Percentiles rank a stretch among this genome's conserved stretches.
Evolutionary conservation across 2,797 vertebrate species (phyloP).

Genomic region (Paramormyrops hopkinsi): DNA sequence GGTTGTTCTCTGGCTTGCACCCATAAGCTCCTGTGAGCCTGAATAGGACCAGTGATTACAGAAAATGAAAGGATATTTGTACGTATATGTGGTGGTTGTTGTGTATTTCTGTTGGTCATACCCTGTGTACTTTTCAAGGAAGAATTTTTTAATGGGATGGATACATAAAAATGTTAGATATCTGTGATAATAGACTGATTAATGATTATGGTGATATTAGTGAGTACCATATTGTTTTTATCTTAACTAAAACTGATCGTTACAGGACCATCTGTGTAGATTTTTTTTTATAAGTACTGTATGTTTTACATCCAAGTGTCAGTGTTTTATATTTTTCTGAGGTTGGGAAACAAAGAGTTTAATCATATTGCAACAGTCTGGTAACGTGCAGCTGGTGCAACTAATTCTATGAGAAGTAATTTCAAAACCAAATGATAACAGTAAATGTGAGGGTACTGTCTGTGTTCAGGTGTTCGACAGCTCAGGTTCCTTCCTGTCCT

Average conservation of each 20-base stretch:
- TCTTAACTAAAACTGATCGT: not conserved
- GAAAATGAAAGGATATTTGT: not conserved
- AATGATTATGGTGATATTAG: not conserved
- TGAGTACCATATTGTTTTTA: not conserved
- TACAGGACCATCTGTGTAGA: not conserved
- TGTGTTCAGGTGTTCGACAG: slow-evolving; percentile 83
- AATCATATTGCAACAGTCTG: not conserved
- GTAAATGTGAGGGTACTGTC: not conserved
- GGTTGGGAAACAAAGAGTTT: not conserved
- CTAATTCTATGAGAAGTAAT: not conserved
- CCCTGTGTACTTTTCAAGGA: not conserved
- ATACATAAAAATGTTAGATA: not conserved
- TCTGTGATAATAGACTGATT: not conserved
- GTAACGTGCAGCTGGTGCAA: not conserved
- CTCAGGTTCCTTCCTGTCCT: slow-evolving; percentile 90
- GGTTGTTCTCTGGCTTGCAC: not conserved
- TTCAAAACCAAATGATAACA: not conserved
- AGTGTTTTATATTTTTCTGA: not conserved
- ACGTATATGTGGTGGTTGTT: not conserved
- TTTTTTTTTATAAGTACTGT: not conserved
- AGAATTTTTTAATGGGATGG: not conserved
- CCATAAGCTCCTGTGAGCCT: not conserved
- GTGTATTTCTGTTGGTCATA: not conserved
- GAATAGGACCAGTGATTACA: not conserved
- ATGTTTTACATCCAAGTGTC: not conserved